Percentiles rank a stretch among this genome's conserved stretches.
These are phyloP conservation scores for Ligdia adustata DNA, from an alignment of 2,888 invertebrate genomes.

Conservation along the genomic window DNA sequence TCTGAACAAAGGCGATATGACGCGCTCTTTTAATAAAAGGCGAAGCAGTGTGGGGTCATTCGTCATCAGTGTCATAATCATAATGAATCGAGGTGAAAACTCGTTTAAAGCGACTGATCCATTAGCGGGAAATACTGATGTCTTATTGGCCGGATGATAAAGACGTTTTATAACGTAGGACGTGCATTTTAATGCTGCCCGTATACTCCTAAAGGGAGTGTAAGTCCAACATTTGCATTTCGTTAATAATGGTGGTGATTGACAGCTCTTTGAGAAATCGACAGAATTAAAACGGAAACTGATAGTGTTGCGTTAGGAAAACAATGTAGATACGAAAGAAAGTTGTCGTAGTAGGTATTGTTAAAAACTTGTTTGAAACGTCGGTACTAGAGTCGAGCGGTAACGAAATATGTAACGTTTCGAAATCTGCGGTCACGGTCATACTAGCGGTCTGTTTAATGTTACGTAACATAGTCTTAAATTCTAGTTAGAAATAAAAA, in stretches of 20 bases:
- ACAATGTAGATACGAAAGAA: not conserved
- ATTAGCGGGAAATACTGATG: conserved; percentile 36
- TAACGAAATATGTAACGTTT: conserved; percentile 20
- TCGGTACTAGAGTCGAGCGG: conserved; percentile 4
- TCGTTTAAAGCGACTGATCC: conserved; percentile 38
- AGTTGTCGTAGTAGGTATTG: not conserved
- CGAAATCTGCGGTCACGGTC: conserved; percentile 21
- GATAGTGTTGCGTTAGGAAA: not conserved
- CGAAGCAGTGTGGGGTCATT: conserved; percentile 24
- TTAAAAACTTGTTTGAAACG: no score
- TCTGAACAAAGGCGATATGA: conserved; percentile 16
- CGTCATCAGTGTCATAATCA: conserved; percentile 48
- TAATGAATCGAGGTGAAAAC: conserved; percentile 55
- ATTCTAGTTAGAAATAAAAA: not conserved
- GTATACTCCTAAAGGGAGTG: not conserved
- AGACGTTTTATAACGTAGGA: conserved; percentile 21
- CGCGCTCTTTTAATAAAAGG: conserved; percentile 10
- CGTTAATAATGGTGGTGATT: conserved; percentile 5
- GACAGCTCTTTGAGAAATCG: conserved; percentile 2
- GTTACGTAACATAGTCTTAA: conserved; percentile 10
- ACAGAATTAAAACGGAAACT: not conserved
- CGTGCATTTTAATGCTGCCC: conserved; percentile 11
- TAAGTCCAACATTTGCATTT: conserved; percentile 8
- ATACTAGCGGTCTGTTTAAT: conserved; percentile 13
- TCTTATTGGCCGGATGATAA: conserved; percentile 32